Base-by-base conservation (phyloP, 2,113 vertebrate genomes). In the Albula glossodonta region DNA sequence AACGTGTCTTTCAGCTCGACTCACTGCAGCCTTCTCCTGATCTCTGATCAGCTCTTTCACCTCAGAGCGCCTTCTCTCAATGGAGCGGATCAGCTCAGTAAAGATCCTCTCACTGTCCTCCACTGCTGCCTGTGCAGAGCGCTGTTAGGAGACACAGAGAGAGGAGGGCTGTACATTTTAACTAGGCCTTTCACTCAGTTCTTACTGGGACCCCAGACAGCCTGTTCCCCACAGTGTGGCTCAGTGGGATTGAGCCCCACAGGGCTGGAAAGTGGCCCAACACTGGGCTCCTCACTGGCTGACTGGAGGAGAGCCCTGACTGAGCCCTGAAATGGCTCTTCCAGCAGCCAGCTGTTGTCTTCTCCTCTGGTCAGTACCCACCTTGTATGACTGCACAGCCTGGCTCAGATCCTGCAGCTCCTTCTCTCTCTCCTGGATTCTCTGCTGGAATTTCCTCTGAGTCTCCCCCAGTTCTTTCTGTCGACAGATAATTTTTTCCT, bases 1-100 rank as follows among this genome's bases (percentile, higher is more conserved):
- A 5, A 17, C 0, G 49, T 77, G 63, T 7, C 12, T 48, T 84
- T 52, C 22, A 77, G 70, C 25, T 22, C 66, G 49, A 78, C 25
- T 70, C 70, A 31, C 70, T 48, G 49, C 51, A 84, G 83, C 70
- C 25, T 19, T 53, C 25, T 84, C 83, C 70, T 49, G 83, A 31
- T 41, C 50, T 13, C 0, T 25, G 25, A 84, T 84, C 83, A 53
- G 13, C 0, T 48, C n/a, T 78, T 48, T 52, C 66, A 78, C 25
- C 70, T 78, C 70, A 78, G 70, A 78, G 70, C 25, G 41, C 83
- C 51, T 78, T 78, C 25, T 78, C 83, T 84, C 15, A 52, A 78
- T 78, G 41, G 31, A 11, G 41, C 52, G 11, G 66, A 83, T 83
- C 66, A 86, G 41, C 86, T 86, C 70, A n/a, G 31, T 60, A 77